These are phyloP conservation scores for Drosophila grimshawi DNA, from an alignment of 1,140 invertebrate species.

Conservation along the genomic window DNA sequence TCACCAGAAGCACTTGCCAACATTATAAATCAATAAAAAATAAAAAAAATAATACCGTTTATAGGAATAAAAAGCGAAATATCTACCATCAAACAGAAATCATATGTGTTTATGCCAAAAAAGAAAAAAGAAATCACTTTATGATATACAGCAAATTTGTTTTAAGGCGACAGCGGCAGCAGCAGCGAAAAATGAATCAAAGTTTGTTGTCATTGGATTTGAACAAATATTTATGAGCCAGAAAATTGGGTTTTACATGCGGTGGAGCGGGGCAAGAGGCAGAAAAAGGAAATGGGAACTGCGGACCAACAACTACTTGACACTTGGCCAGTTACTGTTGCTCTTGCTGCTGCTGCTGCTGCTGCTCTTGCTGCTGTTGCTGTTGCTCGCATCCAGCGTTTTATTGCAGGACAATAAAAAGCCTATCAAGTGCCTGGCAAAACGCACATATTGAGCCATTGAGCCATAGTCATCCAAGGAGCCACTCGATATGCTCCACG, in stretches of 20 bases:
- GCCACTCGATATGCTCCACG: slow-evolving; percentile 34
- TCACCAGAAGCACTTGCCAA: slow-evolving; percentile 57
- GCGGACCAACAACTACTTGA: slow-evolving; percentile 58
- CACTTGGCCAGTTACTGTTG: slow-evolving; percentile 42
- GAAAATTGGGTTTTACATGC: slow-evolving; percentile 74
- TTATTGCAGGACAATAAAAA: slow-evolving; percentile 70
- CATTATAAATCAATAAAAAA: slow-evolving; percentile 78
- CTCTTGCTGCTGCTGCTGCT: too few relatives aligned
- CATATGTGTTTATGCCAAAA: slow-evolving; percentile 17
- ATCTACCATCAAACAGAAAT: slow-evolving; percentile 21
- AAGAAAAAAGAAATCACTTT: slow-evolving; percentile 29
- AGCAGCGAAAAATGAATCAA: slow-evolving; percentile 60
- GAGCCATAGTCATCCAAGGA: slow-evolving; percentile 19
- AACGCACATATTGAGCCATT: slow-evolving; percentile 76
- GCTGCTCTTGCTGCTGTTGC: not conserved
- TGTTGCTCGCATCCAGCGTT: slow-evolving; percentile 20
- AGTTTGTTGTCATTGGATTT: slow-evolving; percentile 63
- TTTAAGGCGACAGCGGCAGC: slow-evolving; percentile 21
- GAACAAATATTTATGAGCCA: slow-evolving; percentile 79
- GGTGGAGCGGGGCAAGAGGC: not conserved
- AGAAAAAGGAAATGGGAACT: not conserved
- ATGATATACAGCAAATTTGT: slow-evolving; percentile 53
- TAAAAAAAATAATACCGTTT: slow-evolving; percentile 25
- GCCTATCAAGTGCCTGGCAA: slow-evolving; percentile 54
- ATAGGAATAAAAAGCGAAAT: slow-evolving; percentile 10